Conservation (phyloP, 2,113 vertebrate species). For the Pitta sordida region DNA sequence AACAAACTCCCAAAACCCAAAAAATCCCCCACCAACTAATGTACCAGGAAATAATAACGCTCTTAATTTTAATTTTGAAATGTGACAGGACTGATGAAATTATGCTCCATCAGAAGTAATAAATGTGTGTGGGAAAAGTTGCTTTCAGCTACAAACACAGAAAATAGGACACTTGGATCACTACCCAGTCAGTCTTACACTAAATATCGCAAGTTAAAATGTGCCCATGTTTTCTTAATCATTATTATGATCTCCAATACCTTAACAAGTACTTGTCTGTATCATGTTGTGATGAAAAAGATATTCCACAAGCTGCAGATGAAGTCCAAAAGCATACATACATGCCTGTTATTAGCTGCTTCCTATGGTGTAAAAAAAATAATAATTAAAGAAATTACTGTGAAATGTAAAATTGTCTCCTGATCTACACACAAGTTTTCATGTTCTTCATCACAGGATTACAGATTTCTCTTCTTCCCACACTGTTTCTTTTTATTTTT, state of each 20-base stretch:
- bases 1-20: too few relatives aligned
- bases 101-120: not conserved
- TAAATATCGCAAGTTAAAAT: not conserved
- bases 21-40: not conserved
- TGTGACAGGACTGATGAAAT: not conserved
- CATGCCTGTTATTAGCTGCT: not conserved
- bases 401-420: not conserved
- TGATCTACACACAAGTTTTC: not conserved
- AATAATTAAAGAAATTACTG: not conserved
- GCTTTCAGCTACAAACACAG: not conserved
- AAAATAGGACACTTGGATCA: not conserved
- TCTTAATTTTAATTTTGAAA: not conserved
- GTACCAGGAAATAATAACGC: not conserved
- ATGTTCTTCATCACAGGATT: not conserved
- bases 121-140: not conserved
- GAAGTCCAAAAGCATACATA: not conserved
- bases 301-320: not conserved
- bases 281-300: not conserved
- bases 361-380: not conserved
- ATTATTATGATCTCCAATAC: not conserved
- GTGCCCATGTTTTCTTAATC: not conserved
- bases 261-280: not conserved
- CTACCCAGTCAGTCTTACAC: not conserved
- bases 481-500: not conserved
- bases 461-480: not conserved